Conservation (phyloP, 2,113 vertebrate species). For the Semicossyphus pulcher region DNA sequence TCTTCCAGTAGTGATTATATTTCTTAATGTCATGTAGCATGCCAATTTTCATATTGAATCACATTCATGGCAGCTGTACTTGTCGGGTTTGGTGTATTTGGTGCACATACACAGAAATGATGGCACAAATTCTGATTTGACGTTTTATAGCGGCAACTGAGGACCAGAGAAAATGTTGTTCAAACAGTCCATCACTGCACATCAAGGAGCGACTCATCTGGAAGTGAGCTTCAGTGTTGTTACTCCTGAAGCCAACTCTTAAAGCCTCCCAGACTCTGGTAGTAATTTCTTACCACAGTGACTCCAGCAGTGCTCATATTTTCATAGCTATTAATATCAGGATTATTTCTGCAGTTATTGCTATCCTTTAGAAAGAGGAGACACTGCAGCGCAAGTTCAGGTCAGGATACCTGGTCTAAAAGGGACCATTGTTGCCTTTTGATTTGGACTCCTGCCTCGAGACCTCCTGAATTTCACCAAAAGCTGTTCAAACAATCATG, state of each 20-base stretch:
- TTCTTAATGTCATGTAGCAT: neutral
- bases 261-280: conserved; percentile 67
- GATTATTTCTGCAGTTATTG: conserved; percentile 66
- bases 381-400: conserved; percentile 62
- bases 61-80: neutral
- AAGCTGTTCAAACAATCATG: conserved; percentile 73
- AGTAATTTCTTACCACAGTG: conserved; percentile 62
- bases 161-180: conserved; percentile 51
- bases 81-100: neutral
- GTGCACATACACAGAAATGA: neutral
- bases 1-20: neutral
- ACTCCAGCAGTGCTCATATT: conserved; percentile 64
- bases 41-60: neutral
- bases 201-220: conserved; percentile 52
- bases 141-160: conserved; percentile 35
- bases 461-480: conserved; percentile 55
- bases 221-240: conserved; percentile 50
- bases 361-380: conserved; percentile 45
- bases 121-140: conserved; percentile 16
- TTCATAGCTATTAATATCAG: conserved; percentile 74
- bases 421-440: conserved; percentile 59
- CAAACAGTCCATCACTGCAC: conserved; percentile 41
- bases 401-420: conserved; percentile 75
- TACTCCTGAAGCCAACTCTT: conserved; percentile 49
- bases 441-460: conserved; percentile 44